Evolutionary conservation across 2,888 invertebrate species (phyloP).

Genomic region (Patella caerulea): DNA sequence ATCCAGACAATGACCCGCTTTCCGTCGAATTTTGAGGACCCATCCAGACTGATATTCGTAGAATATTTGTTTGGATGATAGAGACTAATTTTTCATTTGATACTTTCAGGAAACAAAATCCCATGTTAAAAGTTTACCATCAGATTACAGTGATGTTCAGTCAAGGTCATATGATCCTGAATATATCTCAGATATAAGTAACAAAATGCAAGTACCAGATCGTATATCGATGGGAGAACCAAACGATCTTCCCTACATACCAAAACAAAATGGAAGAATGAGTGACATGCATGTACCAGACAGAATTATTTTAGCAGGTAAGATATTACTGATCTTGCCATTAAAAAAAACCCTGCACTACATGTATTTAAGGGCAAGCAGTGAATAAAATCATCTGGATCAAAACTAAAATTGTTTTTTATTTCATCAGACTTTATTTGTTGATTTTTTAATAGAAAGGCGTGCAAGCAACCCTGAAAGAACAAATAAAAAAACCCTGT

Average conservation of each 20-base stretch:
- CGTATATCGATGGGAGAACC: constrained; percentile 80
- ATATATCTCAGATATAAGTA: constrained; percentile 84
- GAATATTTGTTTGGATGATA: no score
- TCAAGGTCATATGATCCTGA: constrained; percentile 78
- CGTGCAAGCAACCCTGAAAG: no score
- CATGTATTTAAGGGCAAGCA: no score
- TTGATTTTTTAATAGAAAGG: no score
- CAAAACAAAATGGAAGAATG: constrained; percentile 12
- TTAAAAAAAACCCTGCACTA: no score
- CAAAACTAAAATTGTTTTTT: no score
- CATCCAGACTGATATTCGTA: no score
- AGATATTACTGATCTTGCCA: constrained; percentile 52
- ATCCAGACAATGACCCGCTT: no score
- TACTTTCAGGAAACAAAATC: constrained; percentile 26
- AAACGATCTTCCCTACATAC: constrained; percentile 18
- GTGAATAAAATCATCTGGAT: no score
- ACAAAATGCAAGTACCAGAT: constrained; percentile 86
- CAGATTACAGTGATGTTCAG: constrained; percentile 62
- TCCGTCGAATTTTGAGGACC: no score
- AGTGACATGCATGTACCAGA: constrained; percentile 89
- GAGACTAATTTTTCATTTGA: background rate
- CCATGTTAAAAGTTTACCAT: constrained; percentile 54
- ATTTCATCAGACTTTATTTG: no score
- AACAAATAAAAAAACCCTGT: no score
- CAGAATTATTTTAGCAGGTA: constrained; percentile 89